phyloP scores from a whole-genome alignment of 2,797 vertebrate genomes.

The Rhabdomys pumilio region DNA sequence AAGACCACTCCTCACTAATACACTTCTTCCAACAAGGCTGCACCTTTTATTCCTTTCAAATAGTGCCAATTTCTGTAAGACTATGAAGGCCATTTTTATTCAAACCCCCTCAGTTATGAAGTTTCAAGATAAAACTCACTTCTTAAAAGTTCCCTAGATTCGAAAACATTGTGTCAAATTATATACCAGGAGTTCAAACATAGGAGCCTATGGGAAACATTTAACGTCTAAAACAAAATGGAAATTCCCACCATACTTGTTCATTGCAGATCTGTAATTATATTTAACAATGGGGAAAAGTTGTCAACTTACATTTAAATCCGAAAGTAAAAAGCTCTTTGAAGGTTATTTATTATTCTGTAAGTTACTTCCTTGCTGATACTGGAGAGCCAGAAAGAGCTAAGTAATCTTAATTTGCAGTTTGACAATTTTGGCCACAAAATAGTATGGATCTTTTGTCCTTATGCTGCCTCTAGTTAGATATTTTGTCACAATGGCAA shows the following conservation, averaged over 20 bases:
- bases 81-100: background rate
- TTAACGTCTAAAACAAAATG: background rate
- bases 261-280: background rate
- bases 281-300: background rate
- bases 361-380: background rate
- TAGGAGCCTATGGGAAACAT: background rate
- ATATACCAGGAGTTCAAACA: background rate
- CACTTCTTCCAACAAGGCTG: background rate
- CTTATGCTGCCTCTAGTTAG: background rate
- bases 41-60: background rate
- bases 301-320: background rate
- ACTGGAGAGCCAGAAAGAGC: background rate
- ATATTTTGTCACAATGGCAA: background rate
- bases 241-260: background rate
- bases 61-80: background rate
- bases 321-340: background rate
- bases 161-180: background rate
- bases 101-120: background rate
- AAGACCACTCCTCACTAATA: background rate
- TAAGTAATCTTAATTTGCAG: background rate
- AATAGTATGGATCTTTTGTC: background rate
- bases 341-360: background rate
- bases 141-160: background rate
- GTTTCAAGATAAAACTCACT: background rate
- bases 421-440: background rate